Evolutionary conservation across 2,113 vertebrate species (phyloP).

Genomic region (Cyprinodon tularosa): DNA sequence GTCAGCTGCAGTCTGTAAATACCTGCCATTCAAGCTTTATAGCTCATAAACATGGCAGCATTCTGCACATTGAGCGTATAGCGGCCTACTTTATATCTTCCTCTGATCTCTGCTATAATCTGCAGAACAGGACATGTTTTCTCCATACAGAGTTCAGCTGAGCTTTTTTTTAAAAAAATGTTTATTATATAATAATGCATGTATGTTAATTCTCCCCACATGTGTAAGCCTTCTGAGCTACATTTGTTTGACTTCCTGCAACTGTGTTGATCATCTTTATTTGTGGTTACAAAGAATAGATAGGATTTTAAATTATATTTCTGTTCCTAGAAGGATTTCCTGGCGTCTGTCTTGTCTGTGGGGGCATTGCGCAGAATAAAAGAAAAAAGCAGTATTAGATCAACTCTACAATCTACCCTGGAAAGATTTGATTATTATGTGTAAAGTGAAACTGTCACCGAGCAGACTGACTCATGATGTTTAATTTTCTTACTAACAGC

Average conservation of each 20-base stretch:
- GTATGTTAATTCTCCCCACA: neutral
- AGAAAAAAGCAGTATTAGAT: neutral
- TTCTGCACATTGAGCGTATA: constrained; percentile 8
- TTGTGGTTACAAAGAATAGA: constrained; percentile 2
- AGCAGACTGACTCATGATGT: constrained; percentile 5
- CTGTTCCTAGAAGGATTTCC: constrained; percentile 33
- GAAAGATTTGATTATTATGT: neutral
- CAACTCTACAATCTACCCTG: neutral
- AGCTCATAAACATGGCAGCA: constrained; percentile 5
- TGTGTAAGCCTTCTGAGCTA: neutral
- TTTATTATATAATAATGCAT: constrained; percentile 1
- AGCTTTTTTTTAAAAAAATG: neutral
- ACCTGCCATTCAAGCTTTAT: neutral
- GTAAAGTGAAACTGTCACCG: neutral
- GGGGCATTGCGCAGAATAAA: constrained; percentile 24
- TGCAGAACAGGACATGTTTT: constrained; percentile 38
- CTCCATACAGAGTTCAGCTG: neutral
- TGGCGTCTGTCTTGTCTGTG: constrained; percentile 43
- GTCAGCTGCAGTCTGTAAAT: constrained; percentile 4
- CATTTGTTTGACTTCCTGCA: neutral
- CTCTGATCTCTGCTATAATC: constrained; percentile 60
- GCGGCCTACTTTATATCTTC: constrained; percentile 32
- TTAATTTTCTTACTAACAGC: constrained; percentile 45
- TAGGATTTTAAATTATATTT: constrained; percentile 24
- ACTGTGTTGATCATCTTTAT: constrained; percentile 1